Base-by-base conservation (phyloP, 2,797 vertebrate genomes). In the Cygnus olor region DNA sequence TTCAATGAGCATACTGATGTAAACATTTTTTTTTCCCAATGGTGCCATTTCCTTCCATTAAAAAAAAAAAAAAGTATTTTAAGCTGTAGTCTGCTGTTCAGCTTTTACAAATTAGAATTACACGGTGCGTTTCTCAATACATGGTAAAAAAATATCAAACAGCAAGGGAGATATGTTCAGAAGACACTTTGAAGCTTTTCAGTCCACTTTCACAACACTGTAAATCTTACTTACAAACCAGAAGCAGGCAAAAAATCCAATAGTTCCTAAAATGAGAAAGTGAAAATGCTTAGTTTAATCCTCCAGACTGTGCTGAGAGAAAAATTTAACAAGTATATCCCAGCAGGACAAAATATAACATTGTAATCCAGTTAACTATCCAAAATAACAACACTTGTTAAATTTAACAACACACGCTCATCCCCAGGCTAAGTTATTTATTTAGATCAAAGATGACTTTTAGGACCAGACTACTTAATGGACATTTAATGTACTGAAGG, bases 151-250 rank as follows among this genome's bases (percentile, higher is more conserved):
- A 94, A 86, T 69, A 94, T 84, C 95, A 89, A 85, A 96, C 92
- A 90, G 78, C 76, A 84, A 93, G 27, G 68, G 34, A 89, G 77
- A 92, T 95, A 72, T 87, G 83, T 91, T 96, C 90, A 76, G 91
- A 93, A 95, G 68, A 76, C 77, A 74, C 74, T 80, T 44, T 18
- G 65, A 94, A 80, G 86, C 66, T 96, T 91, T 93, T 98, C 97
- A 98, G 97, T 98, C 96, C 94, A 98, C 96, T 93, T 98, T 98
- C 77, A 98, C 93, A 79, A 98, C 96, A 58, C 95, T 97, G 83
- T 98, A 98, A 80, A 98, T 97, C 96, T 98, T 97, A 93, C 91
- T 97, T 88, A 98, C 97, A 96, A 98, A 98, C 96, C 95, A 98
- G 94, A 98, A 98, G 91, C 97, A 98, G 66, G 97, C 96, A 77